Evolutionary conservation across 2,797 vertebrate species (phyloP).

Genomic region (Chelonia mydas): DNA sequence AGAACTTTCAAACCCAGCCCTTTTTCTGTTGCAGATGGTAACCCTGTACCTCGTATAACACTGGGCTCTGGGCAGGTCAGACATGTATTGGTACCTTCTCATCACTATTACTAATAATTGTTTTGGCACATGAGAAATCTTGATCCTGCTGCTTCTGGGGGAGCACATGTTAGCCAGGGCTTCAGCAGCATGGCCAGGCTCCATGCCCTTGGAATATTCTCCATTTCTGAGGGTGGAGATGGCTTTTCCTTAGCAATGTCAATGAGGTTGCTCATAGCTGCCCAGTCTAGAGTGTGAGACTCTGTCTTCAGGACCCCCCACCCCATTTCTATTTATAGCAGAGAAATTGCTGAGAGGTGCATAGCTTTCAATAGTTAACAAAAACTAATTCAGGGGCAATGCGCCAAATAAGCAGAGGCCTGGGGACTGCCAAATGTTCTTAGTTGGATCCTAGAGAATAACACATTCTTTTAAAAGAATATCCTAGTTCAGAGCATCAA

Average conservation of each 20-base stretch:
- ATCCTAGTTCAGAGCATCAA: background rate
- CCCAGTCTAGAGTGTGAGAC: background rate
- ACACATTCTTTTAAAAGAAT: background rate
- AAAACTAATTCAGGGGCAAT: background rate
- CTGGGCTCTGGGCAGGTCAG: background rate
- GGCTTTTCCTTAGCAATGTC: background rate
- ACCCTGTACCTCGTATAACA: background rate
- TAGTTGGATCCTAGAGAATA: background rate
- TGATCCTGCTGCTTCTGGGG: background rate
- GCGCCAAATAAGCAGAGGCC: background rate
- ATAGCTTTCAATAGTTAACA: background rate
- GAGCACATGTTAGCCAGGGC: background rate
- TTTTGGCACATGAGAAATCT: background rate
- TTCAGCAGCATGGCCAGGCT: background rate
- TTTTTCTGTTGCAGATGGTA: background rate
- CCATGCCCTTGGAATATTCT: background rate
- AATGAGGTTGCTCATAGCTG: fast-evolving
- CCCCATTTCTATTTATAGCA: background rate
- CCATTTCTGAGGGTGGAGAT: background rate
- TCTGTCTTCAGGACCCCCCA: background rate
- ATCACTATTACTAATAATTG: background rate
- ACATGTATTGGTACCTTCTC: background rate
- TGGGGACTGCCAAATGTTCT: background rate
- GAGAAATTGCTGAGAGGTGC: background rate
- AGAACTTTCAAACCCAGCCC: background rate